Evolutionary conservation across 2,888 invertebrate species (phyloP).

Genomic region (Strigamia transsilvanica): DNA sequence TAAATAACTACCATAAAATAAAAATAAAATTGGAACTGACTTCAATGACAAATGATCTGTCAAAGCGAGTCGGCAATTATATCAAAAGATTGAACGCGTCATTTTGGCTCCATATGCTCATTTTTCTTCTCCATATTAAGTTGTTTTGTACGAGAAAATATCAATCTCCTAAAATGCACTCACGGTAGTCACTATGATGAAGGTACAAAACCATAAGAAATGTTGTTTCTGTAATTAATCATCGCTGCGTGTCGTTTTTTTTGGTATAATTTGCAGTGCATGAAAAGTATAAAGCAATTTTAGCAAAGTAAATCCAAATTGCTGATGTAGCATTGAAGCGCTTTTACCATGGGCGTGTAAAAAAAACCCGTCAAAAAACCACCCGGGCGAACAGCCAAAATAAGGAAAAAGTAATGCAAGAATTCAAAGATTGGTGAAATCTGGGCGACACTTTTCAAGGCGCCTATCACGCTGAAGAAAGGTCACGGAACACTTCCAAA

Average conservation of each 20-base stretch:
- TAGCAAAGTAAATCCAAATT: constrained; percentile 11
- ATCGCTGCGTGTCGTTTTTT: not conserved
- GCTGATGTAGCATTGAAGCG: constrained; percentile 10
- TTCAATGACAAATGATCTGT: constrained; percentile 12
- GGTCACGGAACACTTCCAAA: constrained; percentile 15
- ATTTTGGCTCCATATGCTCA: not conserved
- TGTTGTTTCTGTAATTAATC: constrained; percentile 25
- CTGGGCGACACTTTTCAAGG: constrained; percentile 9
- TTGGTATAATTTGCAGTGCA: not conserved
- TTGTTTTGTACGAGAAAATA: not conserved
- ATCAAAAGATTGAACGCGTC: constrained; percentile 15
- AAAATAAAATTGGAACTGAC: not conserved
- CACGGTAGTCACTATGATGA: not conserved
- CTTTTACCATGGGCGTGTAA: constrained; percentile 1
- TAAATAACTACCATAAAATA: constrained; percentile 2
- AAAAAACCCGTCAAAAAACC: not conserved
- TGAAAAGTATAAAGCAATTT: constrained; percentile 8
- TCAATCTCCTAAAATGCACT: constrained; percentile 12
- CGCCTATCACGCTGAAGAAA: not conserved
- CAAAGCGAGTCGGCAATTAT: constrained; percentile 12
- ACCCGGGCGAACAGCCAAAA: constrained; percentile 13
- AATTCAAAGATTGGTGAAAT: constrained; percentile 21
- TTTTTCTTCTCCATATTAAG: not conserved
- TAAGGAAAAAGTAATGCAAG: not conserved
- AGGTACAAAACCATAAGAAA: not conserved